Evolutionary conservation across 30 jellyfish, hydroid and myxozoan species (phyloP).

Genomic region (Cassiopea xamachana): DNA sequence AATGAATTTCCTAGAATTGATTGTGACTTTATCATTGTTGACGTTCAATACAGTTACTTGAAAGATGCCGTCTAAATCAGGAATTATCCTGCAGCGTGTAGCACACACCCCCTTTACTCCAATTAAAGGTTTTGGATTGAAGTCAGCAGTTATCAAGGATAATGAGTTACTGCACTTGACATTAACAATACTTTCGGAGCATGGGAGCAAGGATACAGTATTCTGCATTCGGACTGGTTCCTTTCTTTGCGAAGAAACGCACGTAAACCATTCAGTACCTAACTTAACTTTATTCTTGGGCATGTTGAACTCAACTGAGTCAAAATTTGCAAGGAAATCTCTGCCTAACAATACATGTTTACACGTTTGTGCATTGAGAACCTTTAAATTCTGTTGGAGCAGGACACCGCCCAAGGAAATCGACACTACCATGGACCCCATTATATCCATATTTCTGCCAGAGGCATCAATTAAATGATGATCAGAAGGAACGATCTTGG

Average conservation of each 20-base stretch:
- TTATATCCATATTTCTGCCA: conserved; percentile 34
- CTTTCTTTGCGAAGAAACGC: conserved; percentile 39
- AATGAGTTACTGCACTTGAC: conserved; percentile 63
- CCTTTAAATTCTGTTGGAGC: background rate
- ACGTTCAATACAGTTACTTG: conserved; percentile 40
- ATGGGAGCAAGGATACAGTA: conserved; percentile 43
- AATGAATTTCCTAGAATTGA: conserved; percentile 13
- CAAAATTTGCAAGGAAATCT: conserved; percentile 25
- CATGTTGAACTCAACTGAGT: conserved; percentile 36
- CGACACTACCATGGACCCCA: conserved; percentile 2
- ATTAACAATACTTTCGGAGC: conserved; percentile 25
- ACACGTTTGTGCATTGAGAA: conserved; percentile 45
- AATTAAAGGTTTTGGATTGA: background rate
- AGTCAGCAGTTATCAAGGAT: conserved; percentile 59
- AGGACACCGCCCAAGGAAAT: background rate
- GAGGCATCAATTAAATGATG: conserved; percentile 36
- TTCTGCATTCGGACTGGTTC: conserved; percentile 38
- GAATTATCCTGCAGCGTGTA: conserved; percentile 54
- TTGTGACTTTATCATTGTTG: conserved; percentile 10
- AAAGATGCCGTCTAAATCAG: conserved; percentile 45
- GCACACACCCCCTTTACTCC: conserved; percentile 35
- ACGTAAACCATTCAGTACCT: conserved; percentile 29
- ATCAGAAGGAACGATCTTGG: background rate
- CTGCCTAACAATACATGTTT: conserved; percentile 42
- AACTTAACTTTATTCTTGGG: conserved; percentile 5